A percentile compares a stretch with the other conserved stretches of the same genome.
Evolutionary conservation across 2,888 invertebrate species (phyloP).

Genomic region (Rugalucina vietnamica): DNA sequence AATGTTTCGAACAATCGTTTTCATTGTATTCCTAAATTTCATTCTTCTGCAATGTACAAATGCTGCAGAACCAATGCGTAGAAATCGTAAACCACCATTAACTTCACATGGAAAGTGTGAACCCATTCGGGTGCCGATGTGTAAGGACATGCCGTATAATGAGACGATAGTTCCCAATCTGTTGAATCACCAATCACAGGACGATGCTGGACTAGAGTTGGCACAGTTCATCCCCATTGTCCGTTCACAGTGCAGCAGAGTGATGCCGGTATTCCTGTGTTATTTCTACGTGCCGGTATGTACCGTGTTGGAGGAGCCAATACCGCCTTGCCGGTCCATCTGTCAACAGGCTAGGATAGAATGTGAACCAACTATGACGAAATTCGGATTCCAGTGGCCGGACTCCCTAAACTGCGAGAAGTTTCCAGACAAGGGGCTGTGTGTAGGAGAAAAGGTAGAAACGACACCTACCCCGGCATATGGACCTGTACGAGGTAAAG

Average conservation of each 20-base stretch:
- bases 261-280: constrained; percentile 97
- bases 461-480: too few species aligned
- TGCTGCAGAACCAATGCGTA: too few species aligned
- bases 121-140: constrained; percentile 95
- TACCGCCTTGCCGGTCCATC: constrained; percentile 95
- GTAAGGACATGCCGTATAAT: constrained; percentile 96
- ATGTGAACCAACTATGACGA: constrained; percentile 93
- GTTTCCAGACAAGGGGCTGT: constrained; percentile 89
- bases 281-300: constrained; percentile 97
- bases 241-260: constrained; percentile 96
- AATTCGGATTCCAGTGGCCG: constrained; percentile 95
- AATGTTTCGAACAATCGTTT: too few species aligned
- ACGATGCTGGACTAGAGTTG: constrained; percentile 96
- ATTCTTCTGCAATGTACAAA: too few species aligned
- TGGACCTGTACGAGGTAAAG: too few species aligned
- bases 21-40: too few species aligned
- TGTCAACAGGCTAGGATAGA: constrained; percentile 94
- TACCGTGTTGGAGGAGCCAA: constrained; percentile 93
- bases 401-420: constrained; percentile 93
- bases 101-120: constrained; percentile 97
- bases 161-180: constrained; percentile 98
- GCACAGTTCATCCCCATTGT: constrained; percentile 96
- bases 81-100: too few species aligned
- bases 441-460: too few species aligned
- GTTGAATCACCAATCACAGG: constrained; percentile 93